A percentile compares a stretch with the other conserved stretches of the same genome.
Evolutionary conservation across 2,113 vertebrate genomes (phyloP).

Genomic region (Illadopsis cleaveri): DNA sequence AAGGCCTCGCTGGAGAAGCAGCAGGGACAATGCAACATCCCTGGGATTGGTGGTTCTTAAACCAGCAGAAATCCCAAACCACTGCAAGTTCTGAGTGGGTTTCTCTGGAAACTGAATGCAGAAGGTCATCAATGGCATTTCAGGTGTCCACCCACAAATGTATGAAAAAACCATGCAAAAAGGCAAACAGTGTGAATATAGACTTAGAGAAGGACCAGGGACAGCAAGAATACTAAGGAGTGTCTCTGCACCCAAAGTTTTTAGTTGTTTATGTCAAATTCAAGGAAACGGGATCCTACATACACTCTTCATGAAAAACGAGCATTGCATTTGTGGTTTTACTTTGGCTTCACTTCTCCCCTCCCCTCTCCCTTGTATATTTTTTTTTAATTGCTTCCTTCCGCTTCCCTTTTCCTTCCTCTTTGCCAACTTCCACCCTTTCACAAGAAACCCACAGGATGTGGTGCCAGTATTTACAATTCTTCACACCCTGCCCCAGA

Average conservation of each 20-base stretch:
- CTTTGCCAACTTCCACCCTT: not conserved
- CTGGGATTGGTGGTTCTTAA: not conserved
- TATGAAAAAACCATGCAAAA: not conserved
- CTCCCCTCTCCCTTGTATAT: not conserved
- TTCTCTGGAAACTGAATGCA: not conserved
- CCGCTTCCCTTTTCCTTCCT: not conserved
- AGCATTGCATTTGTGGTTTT: not conserved
- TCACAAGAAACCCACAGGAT: not conserved
- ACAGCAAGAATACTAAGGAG: not conserved
- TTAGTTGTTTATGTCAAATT: rapidly evolving
- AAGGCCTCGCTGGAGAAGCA: not conserved
- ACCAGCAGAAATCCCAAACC: not conserved
- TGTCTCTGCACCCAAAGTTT: rapidly evolving
- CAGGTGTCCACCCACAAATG: not conserved
- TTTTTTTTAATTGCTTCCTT: not conserved
- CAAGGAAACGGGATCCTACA: not conserved
- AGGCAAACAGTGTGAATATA: not conserved
- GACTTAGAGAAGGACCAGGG: not conserved
- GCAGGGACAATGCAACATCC: not conserved
- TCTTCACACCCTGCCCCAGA: not conserved
- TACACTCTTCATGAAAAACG: not conserved
- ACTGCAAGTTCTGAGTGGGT: not conserved
- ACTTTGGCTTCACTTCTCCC: not conserved
- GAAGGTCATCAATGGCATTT: not conserved
- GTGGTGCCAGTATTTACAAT: rapidly evolving